phyloP scores from a whole-genome alignment of 2,888 invertebrate species.

The Nemapogon koenigi region DNA sequence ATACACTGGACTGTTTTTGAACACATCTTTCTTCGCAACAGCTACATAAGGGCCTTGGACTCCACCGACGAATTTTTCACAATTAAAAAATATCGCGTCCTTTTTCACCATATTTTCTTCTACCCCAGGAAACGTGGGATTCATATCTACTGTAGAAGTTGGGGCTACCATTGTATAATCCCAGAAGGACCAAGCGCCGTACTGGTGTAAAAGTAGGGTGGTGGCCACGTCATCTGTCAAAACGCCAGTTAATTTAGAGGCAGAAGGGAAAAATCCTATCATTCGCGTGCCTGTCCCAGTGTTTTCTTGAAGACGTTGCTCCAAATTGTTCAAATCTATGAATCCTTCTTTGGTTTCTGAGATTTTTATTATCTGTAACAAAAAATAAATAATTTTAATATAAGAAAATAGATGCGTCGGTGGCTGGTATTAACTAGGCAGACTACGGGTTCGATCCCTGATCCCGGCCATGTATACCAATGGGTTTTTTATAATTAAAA shows the following conservation, averaged over 20 bases:
- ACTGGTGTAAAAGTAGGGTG: conserved; percentile 79
- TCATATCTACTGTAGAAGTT: conserved; percentile 82
- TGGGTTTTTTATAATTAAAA: no score
- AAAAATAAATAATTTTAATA: conserved; percentile 11
- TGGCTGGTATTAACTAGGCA: no score
- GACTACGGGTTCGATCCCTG: no score
- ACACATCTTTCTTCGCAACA: conserved; percentile 58
- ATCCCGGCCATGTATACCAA: no score
- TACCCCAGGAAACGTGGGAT: conserved; percentile 73
- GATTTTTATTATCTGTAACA: conserved; percentile 75
- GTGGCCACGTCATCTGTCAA: conserved; percentile 83
- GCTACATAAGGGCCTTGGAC: conserved; percentile 81
- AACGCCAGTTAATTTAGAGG: conserved; percentile 90
- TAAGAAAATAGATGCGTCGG: background rate
- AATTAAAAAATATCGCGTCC: conserved; percentile 88
- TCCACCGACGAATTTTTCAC: conserved; percentile 91
- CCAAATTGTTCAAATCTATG: conserved; percentile 79
- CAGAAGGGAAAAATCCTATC: conserved; percentile 86
- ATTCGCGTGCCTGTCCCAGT: conserved; percentile 69
- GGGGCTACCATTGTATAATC: conserved; percentile 89
- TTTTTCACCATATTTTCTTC: conserved; percentile 79
- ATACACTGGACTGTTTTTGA: conserved; percentile 44
- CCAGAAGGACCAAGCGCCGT: conserved; percentile 87
- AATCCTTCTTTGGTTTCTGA: conserved; percentile 80
- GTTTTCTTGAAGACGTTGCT: conserved; percentile 70